phyloP scores from a whole-genome alignment of 30 jellyfish, hydroid and myxozoan species.

The Hydractinia echinata region DNA sequence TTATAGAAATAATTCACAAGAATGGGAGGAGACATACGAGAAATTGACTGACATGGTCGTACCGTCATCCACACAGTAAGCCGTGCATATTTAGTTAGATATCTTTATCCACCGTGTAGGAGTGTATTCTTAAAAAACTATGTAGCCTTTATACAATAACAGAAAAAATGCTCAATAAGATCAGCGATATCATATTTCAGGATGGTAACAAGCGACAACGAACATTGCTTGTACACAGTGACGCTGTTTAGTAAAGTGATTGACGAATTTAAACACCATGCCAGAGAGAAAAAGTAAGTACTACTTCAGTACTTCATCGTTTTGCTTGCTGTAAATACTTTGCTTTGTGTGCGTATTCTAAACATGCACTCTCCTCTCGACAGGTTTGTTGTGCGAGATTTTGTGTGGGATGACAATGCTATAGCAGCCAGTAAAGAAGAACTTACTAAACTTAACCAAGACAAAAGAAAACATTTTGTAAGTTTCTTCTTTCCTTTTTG shows the following conservation, averaged over 20 bases:
- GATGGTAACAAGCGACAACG: slow-evolving; percentile 70
- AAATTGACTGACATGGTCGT: slow-evolving; percentile 85
- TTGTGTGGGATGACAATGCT: slow-evolving; percentile 81
- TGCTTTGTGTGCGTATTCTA: background rate
- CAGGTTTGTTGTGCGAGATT: slow-evolving; percentile 96
- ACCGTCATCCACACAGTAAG: slow-evolving; percentile 89
- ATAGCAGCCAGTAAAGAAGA: slow-evolving; percentile 90
- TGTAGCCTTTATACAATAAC: too few relatives aligned
- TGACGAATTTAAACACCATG: slow-evolving; percentile 86
- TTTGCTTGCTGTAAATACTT: background rate
- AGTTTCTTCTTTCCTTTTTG: slow-evolving; percentile 4
- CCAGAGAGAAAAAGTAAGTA: slow-evolving; percentile 80
- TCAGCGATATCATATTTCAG: slow-evolving; percentile 10
- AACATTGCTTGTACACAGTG: slow-evolving; percentile 67
- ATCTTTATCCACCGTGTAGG: background rate
- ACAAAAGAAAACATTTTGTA: slow-evolving; percentile 82
- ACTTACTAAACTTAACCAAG: slow-evolving; percentile 76
- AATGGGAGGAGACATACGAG: slow-evolving; percentile 64
- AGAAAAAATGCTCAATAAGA: too few relatives aligned
- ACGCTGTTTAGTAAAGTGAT: slow-evolving; percentile 79
- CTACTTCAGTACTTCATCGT: background rate
- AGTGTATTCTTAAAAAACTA: background rate
- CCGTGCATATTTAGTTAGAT: background rate
- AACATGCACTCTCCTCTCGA: background rate
- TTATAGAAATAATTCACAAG: slow-evolving; percentile 48